These are phyloP conservation scores for Lasioglossum oenotherae DNA, from an alignment of 2,888 invertebrate species.

Conservation along the genomic window DNA sequence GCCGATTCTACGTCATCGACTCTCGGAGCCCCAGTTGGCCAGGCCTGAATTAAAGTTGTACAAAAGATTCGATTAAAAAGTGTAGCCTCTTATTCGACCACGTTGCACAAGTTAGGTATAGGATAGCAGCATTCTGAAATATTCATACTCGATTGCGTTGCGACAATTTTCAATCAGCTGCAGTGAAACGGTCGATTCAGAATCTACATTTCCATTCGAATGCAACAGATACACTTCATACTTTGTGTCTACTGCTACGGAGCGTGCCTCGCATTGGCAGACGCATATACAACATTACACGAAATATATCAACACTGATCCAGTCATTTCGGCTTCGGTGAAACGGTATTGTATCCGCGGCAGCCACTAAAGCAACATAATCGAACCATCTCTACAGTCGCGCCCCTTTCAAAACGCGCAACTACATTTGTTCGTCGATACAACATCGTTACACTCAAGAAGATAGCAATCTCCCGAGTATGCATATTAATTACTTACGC, in stretches of 20 bases:
- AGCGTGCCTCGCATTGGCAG: slow-evolving; percentile 21
- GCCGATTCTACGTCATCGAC: too few relatives aligned
- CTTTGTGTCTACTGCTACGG: background rate
- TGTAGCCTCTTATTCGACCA: background rate
- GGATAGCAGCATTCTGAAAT: background rate
- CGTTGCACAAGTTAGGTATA: background rate
- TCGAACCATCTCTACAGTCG: slow-evolving; percentile 15
- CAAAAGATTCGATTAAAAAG: background rate
- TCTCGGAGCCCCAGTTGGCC: too few relatives aligned
- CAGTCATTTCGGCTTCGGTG: slow-evolving; percentile 24
- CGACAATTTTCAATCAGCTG: background rate
- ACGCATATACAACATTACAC: slow-evolving; percentile 36
- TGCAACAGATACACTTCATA: slow-evolving; percentile 3
- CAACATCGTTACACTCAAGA: slow-evolving; percentile 4
- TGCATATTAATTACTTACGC: background rate
- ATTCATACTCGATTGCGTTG: background rate
- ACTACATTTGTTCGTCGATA: slow-evolving; percentile 22
- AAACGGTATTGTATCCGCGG: slow-evolving; percentile 45
- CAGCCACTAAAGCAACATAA: slow-evolving; percentile 47
- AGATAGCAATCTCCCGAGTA: background rate
- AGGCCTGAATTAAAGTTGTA: too few relatives aligned
- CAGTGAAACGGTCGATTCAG: background rate
- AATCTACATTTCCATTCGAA: background rate
- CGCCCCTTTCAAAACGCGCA: background rate
- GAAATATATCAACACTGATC: slow-evolving; percentile 42